Evolutionary conservation across 2,888 invertebrate genomes (phyloP).

Genomic region (Acronicta psi): DNA sequence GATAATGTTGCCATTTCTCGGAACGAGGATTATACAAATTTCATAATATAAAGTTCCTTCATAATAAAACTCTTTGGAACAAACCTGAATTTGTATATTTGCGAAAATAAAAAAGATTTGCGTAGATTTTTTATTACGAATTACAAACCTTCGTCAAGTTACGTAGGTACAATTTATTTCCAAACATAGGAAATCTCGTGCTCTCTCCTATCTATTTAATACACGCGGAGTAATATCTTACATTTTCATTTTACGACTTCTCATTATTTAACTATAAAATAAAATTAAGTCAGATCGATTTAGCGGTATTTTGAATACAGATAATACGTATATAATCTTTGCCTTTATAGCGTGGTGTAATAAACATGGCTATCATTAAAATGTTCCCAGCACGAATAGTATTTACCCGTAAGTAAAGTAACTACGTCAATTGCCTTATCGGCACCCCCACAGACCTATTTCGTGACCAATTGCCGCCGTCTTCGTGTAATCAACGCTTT

Average conservation of each 20-base stretch:
- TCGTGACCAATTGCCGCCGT: constrained; percentile 72
- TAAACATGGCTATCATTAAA: constrained; percentile 49
- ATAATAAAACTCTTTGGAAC: constrained; percentile 49
- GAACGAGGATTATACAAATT: constrained; percentile 53
- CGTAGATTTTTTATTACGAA: constrained; percentile 20
- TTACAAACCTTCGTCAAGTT: constrained; percentile 13
- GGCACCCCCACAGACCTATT: constrained; percentile 78
- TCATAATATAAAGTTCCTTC: constrained; percentile 51
- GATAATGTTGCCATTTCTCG: constrained; percentile 45
- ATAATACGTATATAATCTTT: constrained; percentile 40
- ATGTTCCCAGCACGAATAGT: constrained; percentile 35
- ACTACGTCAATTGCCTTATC: constrained; percentile 72
- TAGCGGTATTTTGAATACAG: constrained; percentile 38
- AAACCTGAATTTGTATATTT: constrained; percentile 33
- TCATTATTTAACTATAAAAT: constrained; percentile 56
- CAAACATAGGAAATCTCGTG: constrained; percentile 44
- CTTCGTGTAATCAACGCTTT: constrained; percentile 84
- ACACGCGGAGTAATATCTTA: constrained; percentile 29
- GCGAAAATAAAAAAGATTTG: constrained; percentile 22
- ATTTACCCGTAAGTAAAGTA: constrained; percentile 57
- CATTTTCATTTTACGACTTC: constrained; percentile 52
- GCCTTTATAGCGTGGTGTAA: constrained; percentile 45
- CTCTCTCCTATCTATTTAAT: constrained; percentile 35
- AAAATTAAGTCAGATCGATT: constrained; percentile 53
- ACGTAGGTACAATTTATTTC: constrained; percentile 28